Evolutionary conservation across 2,797 vertebrate species (phyloP).

Genomic region (Poeciliopsis presidionis): DNA sequence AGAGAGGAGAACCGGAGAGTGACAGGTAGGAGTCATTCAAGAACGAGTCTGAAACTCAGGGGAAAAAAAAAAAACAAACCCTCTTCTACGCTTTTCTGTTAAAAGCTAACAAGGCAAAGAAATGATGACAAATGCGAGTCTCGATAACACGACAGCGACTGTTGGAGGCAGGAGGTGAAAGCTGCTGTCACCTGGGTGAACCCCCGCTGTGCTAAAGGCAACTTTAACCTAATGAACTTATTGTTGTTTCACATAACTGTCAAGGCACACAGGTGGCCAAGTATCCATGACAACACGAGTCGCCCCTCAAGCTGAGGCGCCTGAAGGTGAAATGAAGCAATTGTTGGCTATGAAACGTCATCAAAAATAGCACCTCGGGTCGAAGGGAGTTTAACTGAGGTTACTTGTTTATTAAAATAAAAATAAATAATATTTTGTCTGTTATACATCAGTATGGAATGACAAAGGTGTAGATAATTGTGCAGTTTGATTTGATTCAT

Average conservation of each 20-base stretch:
- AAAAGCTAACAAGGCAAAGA: not conserved
- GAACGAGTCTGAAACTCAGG: not conserved
- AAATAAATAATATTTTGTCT: not conserved
- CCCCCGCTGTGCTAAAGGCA: not conserved
- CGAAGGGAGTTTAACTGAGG: not conserved
- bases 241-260: not conserved
- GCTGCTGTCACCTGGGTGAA: not conserved
- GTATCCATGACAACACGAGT: not conserved
- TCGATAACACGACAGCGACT: not conserved
- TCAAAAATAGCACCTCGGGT: not conserved
- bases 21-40: constrained; percentile 63
- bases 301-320: not conserved
- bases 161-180: not conserved
- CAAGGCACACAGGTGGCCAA: not conserved
- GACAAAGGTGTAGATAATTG: not conserved
- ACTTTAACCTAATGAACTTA: not conserved
- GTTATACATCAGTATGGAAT: not conserved
- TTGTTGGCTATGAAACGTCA: not conserved
- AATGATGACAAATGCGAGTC: not conserved
- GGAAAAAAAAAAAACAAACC: too few relatives aligned
- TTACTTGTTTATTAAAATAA: not conserved
- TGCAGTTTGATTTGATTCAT: not conserved
- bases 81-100: too few relatives aligned
- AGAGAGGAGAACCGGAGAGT: constrained; percentile 42
- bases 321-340: not conserved